Base-by-base conservation (phyloP, 2,113 vertebrate genomes). In the Athene cunicularia region DNA sequence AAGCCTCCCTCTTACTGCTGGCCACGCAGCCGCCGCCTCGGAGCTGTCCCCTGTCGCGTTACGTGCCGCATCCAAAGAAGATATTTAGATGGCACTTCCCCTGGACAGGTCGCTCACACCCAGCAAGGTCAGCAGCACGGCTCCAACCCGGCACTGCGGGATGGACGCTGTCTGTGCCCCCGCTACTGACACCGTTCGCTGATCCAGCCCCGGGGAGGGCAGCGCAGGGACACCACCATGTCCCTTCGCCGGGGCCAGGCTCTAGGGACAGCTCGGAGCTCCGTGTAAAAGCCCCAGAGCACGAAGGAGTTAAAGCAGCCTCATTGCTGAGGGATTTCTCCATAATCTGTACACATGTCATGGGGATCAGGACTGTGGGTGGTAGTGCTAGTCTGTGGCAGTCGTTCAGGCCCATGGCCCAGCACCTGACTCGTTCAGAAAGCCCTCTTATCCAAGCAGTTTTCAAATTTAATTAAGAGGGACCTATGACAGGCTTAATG, bases 331-430 rank as follows among this genome's bases (percentile, higher is more conserved):
- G 95, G 89, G 98, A 98, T 99, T 99, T 99, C 98, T 98, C 95
- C 75, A 1, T 99, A 99, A 99, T 98, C 98, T 97, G 98, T 68
- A 90, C 98, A 98, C 98, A 98, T 97, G 98, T 97, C 98, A 90
- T 93, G 71, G 97, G 98, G 98, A 98, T 99, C 98, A 99, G 98
- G 98, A 66, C 86, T 93, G 98, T 97, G 98, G 97, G 98, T 98
- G 98, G 98, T 95, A 82, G 98, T 99, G 97, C 98, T 98, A 98
- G 98, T 96, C 98, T 45, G 98, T 96, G 98, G 98, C 98, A 98
- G 99, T 97, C 97, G 95, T 98, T 97, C 97, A 80, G 97, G 93
- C 96, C 98, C 93, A 92, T 62, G 98, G 98, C 98, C 97, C 92
- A 95, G 97, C 98, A 98, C 98, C 98, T 98, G 96, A 98, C 97